Conservation (phyloP, 2,797 vertebrate genomes). For the Lates japonicus region DNA sequence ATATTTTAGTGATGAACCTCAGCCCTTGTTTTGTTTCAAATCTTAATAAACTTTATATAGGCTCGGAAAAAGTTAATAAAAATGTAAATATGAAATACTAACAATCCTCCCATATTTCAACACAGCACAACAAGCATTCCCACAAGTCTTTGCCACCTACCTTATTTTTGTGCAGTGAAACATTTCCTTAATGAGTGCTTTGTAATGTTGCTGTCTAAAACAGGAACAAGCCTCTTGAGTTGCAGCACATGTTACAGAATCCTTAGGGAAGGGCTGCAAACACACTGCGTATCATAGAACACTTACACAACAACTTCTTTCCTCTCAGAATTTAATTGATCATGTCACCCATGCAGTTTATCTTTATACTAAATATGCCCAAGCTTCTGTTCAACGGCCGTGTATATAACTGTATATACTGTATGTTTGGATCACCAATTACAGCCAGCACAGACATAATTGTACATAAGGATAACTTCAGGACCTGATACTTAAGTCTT, state of each 20-base stretch:
- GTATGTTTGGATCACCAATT: slow-evolving; percentile 12
- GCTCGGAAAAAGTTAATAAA: slow-evolving; percentile 18
- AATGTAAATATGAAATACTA: slow-evolving; percentile 54
- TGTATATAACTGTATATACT: slow-evolving; percentile 16
- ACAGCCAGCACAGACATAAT: not conserved
- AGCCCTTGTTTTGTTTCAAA: slow-evolving; percentile 14
- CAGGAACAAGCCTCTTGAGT: slow-evolving; percentile 78
- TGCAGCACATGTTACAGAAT: slow-evolving; percentile 73
- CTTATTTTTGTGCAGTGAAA: slow-evolving; percentile 80
- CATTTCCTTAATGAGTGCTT: slow-evolving; percentile 82
- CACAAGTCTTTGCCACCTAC: slow-evolving; percentile 66
- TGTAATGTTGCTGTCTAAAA: slow-evolving; percentile 86
- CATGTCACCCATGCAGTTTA: slow-evolving; percentile 52
- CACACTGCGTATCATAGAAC: slow-evolving; percentile 21
- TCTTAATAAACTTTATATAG: slow-evolving; percentile 32
- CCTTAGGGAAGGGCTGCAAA: slow-evolving; percentile 64
- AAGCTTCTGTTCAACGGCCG: too few species aligned
- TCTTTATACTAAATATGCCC: slow-evolving; percentile 29
- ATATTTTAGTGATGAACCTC: not conserved
- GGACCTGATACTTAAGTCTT: slow-evolving; percentile 42
- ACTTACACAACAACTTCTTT: slow-evolving; percentile 25
- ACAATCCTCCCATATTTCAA: slow-evolving; percentile 60
- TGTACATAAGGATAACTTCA: slow-evolving; percentile 28
- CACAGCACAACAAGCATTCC: slow-evolving; percentile 67
- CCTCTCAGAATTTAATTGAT: slow-evolving; percentile 48